These are phyloP conservation scores for Arctopsyche grandis DNA, from an alignment of 1,140 invertebrate species.

Conservation along the genomic window DNA sequence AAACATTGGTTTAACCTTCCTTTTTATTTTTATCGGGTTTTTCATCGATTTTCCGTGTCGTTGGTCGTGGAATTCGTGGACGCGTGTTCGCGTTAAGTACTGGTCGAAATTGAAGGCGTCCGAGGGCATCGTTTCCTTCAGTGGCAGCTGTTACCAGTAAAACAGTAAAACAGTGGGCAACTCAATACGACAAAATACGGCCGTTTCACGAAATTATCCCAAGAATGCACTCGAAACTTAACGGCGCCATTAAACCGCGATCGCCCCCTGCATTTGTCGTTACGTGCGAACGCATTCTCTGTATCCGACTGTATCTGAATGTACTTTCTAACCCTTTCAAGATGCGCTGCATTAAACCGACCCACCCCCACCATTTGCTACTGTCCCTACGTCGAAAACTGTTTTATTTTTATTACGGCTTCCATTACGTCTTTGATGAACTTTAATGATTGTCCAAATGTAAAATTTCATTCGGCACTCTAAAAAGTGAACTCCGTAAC, in stretches of 20 bases:
- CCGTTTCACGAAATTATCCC: constrained; percentile 13
- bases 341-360: background rate
- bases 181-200: constrained; percentile 1
- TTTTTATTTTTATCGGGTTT: background rate
- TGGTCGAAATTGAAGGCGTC: constrained; percentile 10
- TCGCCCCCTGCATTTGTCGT: constrained; percentile 8
- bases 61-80: constrained; percentile 3
- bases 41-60: constrained; percentile 1
- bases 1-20: too few species aligned
- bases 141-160: background rate
- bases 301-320: too few species aligned
- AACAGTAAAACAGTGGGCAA: background rate
- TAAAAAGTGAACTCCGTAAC: too few species aligned
- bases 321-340: background rate
- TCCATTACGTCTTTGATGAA: background rate
- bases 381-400: background rate
- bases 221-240: constrained; percentile 4
- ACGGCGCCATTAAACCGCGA: constrained; percentile 10
- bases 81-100: background rate
- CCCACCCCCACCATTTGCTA: background rate
- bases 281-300: constrained; percentile 12
- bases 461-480: too few species aligned
- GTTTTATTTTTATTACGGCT: background rate
- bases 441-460: too few species aligned
- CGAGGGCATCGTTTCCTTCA: background rate